Base-by-base conservation (phyloP, 2,888 invertebrate genomes). In the Parascotia fuliginaria region DNA sequence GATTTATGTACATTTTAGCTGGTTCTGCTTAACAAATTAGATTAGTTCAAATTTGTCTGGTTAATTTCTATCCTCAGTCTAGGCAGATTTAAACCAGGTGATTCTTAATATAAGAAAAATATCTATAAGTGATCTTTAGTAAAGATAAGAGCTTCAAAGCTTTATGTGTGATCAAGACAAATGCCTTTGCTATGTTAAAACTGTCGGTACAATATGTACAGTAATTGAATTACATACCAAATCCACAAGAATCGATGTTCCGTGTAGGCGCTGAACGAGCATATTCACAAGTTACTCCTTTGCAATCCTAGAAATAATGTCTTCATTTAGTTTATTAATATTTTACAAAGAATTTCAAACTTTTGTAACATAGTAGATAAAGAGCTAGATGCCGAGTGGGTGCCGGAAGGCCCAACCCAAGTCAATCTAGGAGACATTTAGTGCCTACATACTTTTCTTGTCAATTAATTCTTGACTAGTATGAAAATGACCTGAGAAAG, bases 221-320 rank as follows among this genome's bases (percentile, higher is more conserved):
- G 33, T 39, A 27, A 36, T 34, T 29, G n/a, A 4, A 4, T 14
- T 46, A 81, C 93, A 88, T 86, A 95, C 95, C 93, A 76, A 94
- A 95, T 38, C 91, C 87, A 75, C 95, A 95, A 0, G 92, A 85
- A 55, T 95, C 94, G 24, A 89, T 80, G 68, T 94, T 94, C 58
- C 93, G 89, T 2, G 94, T 93, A 0, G 96, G 96, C 1, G 95
- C 94, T 0, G 95, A 95, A 16, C 96, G 93, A 75, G 94, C 93
- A 75, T 96, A 96, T 54, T 95, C 94, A 73, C 93, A 93, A 68
- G 65, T 54, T 2, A 90, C 81, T 43, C 92, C 93, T 47, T 92
- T 87, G 66, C 93, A 92, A 60, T 87, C 85, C 93, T 93, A 78
- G 22, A 77, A 78, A 50, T 47, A 75, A 73, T n/a, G n/a, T n/a